Evolutionary conservation across 2,888 invertebrate species (phyloP).

Genomic region (Trachelus iudaicus): DNA sequence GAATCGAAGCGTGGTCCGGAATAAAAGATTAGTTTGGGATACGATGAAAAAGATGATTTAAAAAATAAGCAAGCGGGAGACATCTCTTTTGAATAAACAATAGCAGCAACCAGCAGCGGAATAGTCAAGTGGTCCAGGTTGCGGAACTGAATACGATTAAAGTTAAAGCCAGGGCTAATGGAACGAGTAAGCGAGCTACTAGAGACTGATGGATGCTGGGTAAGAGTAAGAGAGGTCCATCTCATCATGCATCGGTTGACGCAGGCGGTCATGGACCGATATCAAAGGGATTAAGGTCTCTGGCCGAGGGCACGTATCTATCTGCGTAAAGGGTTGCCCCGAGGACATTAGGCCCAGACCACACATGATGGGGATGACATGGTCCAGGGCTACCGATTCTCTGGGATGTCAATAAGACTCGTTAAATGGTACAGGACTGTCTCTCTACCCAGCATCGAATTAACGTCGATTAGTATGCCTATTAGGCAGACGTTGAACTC

Average conservation of each 20-base stretch:
- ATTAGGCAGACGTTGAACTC: conserved; percentile 62
- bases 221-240: neutral
- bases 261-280: neutral
- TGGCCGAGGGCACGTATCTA: neutral
- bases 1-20: neutral
- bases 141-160: neutral
- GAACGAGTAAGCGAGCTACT: conserved; percentile 18
- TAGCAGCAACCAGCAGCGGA: neutral
- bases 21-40: neutral
- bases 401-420: conserved; percentile 45
- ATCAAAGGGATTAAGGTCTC: conserved; percentile 1
- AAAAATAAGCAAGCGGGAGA: neutral
- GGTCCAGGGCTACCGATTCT: conserved; percentile 16
- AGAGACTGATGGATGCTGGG: conserved; percentile 3
- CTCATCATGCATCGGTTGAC: neutral
- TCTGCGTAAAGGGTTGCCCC: neutral
- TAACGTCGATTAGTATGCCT: conserved; percentile 62
- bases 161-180: conserved; percentile 12
- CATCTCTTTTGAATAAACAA: too few species aligned
- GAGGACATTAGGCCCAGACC: neutral
- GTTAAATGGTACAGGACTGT: conserved; percentile 35
- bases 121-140: neutral
- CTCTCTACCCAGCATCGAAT: conserved; percentile 50
- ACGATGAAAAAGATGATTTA: neutral
- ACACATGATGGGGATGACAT: conserved; percentile 2